Base-by-base conservation (phyloP, 2,888 invertebrate species). In the Agonopterix heracliana region DNA sequence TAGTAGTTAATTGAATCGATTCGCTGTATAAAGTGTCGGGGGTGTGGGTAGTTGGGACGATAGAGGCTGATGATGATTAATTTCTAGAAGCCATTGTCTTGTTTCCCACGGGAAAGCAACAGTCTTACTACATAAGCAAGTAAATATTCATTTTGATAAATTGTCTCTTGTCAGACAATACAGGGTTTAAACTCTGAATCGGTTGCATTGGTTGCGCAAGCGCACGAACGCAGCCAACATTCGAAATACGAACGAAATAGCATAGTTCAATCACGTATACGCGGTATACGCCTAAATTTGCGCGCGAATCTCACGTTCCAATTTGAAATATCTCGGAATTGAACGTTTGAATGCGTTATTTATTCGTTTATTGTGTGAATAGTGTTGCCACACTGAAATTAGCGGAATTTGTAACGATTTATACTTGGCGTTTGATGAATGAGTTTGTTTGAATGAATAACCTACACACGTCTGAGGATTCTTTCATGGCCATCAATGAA, bases 291-390 rank as follows among this genome's bases (percentile, higher is more conserved):
- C 54, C 65, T 66, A 64, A 75, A 66, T 73, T 72, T 63, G 64
- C 68, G 63, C 64, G 64, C 61, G 60, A 69, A 72, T 67, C 67
- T 74, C 78, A 79, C 80, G 81, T 78, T 67, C 67, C 65, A 60
- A 64, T 65, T 59, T 51, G 59, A 41, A 64, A 61, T 64, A 66
- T 61, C 68, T 68, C 57, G 63, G 60, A 64, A 73, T 66, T 55
- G 56, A 49, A 45, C 49, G 46, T 49, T 38, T 5, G 34, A 41
- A 42, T 41, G 5, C n/a, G 11, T 26, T 26, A 35, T 41, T 47
- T 46, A 5, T 42, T 34, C 35, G 46, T 26, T 34, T 14, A 41
- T 26, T 26, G 12, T 38, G 10, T n/a, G n/a, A 12, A 17, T 45
- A 13, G 36, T 9, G 36, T 9, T 8, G 10, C 12, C 45, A 9